Conservation (phyloP, 2,797 vertebrate species). For the Scleropages formosus region DNA sequence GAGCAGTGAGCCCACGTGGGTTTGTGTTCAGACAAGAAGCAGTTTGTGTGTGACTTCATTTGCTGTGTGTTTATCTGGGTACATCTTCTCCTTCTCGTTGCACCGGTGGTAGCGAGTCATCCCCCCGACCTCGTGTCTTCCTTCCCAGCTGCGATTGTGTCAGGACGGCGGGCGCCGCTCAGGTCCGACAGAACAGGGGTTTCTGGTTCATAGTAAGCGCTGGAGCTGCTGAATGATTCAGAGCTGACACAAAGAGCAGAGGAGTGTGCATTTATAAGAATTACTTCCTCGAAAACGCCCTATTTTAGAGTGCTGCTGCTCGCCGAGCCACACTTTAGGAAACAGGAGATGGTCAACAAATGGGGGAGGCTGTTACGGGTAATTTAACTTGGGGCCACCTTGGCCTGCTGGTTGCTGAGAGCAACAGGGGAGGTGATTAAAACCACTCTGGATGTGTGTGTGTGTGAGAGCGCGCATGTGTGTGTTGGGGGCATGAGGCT, state of each 20-base stretch:
- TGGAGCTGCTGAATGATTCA: constrained; percentile 5
- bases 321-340: no score
- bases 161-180: neutral
- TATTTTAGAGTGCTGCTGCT: neutral
- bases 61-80: neutral
- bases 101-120: constrained; percentile 20
- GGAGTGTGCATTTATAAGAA: neutral
- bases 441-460: neutral
- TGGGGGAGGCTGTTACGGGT: no score
- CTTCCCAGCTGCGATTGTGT: neutral
- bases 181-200: neutral
- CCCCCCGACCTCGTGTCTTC: neutral
- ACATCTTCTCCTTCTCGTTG: constrained; percentile 38
- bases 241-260: neutral
- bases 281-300: neutral
- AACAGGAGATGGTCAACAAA: no score
- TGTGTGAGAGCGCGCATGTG: neutral
- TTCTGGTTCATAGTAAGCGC: neutral
- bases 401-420: no score
- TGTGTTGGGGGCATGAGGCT: neutral
- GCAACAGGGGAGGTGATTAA: no score
- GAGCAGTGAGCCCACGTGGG: constrained; percentile 34
- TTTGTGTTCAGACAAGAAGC: neutral
- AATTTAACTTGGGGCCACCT: no score
- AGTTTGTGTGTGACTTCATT: constrained; percentile 21